A percentile compares a stretch with the other conserved stretches of the same genome.
These are phyloP conservation scores for Acanthis flammea DNA, from an alignment of 2,797 vertebrate genomes.

Conservation along the genomic window DNA sequence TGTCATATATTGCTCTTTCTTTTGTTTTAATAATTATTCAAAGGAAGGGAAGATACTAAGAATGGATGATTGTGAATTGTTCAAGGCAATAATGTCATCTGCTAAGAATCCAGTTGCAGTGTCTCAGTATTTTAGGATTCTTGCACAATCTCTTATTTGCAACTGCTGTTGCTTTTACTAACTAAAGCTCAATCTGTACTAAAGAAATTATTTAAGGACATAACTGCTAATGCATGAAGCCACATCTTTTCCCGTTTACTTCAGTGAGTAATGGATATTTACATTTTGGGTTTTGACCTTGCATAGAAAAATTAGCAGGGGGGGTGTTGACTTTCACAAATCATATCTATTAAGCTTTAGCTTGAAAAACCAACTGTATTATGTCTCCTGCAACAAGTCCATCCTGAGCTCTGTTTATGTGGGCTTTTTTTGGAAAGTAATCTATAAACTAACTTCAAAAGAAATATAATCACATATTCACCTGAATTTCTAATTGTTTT, in stretches of 20 bases:
- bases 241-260: background rate
- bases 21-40: background rate
- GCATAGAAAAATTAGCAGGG: slow-evolving; percentile 78
- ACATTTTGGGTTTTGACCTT: slow-evolving; percentile 71
- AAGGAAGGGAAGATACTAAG: background rate
- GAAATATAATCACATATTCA: background rate
- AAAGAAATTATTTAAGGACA: background rate
- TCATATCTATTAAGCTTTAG: slow-evolving; percentile 80
- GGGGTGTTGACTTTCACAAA: slow-evolving; percentile 83
- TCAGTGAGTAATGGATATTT: slow-evolving; percentile 64
- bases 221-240: background rate
- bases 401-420: background rate
- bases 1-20: background rate
- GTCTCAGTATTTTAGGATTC: background rate
- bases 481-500: background rate
- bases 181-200: background rate
- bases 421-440: background rate
- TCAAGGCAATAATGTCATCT: background rate
- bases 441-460: background rate
- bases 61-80: background rate
- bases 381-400: background rate
- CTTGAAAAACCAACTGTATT: slow-evolving; percentile 70
- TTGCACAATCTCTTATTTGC: background rate
- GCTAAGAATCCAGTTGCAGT: background rate
- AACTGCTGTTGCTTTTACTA: background rate